These are phyloP conservation scores for Teinopalpus imperialis DNA, from an alignment of 2,888 invertebrate genomes.

Conservation along the genomic window DNA sequence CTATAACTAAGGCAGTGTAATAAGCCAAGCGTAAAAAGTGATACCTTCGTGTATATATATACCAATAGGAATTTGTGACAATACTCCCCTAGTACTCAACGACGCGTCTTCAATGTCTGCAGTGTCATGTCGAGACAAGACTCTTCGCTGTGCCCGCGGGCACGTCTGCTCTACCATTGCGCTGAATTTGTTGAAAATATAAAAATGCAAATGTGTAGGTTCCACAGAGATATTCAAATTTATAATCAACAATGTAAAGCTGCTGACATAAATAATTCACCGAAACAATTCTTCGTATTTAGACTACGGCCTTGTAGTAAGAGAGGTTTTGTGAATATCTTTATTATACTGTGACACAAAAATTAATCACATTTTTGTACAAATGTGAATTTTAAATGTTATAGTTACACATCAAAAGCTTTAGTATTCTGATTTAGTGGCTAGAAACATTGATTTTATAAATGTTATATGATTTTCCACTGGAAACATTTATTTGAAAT, in stretches of 20 bases:
- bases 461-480: too few relatives aligned
- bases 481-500: too few relatives aligned
- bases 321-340: constrained; percentile 21
- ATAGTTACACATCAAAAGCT: not conserved
- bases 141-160: constrained; percentile 34
- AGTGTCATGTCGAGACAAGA: constrained; percentile 38
- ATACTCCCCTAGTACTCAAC: constrained; percentile 34
- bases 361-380: not conserved
- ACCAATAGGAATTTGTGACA: constrained; percentile 33
- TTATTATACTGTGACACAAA: constrained; percentile 18
- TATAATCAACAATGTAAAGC: constrained; percentile 28
- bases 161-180: constrained; percentile 40
- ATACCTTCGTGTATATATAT: constrained; percentile 10
- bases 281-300: constrained; percentile 24
- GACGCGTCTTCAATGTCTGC: constrained; percentile 29
- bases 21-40: constrained; percentile 14
- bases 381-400: not conserved
- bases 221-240: constrained; percentile 26
- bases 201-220: constrained; percentile 26
- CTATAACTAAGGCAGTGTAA: constrained; percentile 10
- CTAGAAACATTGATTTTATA: too few relatives aligned
- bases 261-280: constrained; percentile 27
- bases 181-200: constrained; percentile 29
- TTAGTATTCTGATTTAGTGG: not conserved
- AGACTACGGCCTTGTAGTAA: constrained; percentile 18